These are phyloP conservation scores for Lucifuga dentata DNA, from an alignment of 2,113 vertebrate species.

Conservation along the genomic window DNA sequence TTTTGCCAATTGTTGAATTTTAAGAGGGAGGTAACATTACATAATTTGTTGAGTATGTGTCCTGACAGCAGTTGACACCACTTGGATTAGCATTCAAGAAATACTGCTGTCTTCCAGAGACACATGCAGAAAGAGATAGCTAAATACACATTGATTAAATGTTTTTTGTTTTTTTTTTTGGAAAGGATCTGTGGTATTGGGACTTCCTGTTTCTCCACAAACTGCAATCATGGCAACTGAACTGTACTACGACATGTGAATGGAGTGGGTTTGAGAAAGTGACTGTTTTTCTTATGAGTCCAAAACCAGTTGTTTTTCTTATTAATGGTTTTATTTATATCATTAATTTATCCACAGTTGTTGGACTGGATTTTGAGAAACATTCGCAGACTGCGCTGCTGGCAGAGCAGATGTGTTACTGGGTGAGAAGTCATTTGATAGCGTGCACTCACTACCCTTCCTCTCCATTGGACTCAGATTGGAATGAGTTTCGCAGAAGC, in stretches of 20 bases:
- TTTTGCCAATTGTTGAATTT: slow-evolving; percentile 41
- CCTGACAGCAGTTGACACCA: slow-evolving; percentile 41
- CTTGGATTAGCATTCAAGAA: slow-evolving; percentile 14
- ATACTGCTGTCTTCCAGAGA: slow-evolving; percentile 27
- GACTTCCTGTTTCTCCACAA: slow-evolving; percentile 29
- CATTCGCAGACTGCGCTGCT: slow-evolving; percentile 58
- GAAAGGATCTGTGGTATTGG: slow-evolving; percentile 18
- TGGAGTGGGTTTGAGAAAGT: slow-evolving; percentile 23
- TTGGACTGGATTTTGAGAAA: slow-evolving; percentile 44
- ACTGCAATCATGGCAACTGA: slow-evolving; percentile 31
- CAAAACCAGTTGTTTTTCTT: slow-evolving; percentile 65
- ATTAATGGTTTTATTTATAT: slow-evolving; percentile 54
- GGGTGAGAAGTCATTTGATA: slow-evolving; percentile 63
- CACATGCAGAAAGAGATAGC: slow-evolving; percentile 20
- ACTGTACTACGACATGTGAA: slow-evolving; percentile 52
- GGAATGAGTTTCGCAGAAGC: slow-evolving; percentile 63
- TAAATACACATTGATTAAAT: background rate
- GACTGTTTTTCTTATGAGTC: slow-evolving; percentile 66
- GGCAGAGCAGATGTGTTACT: slow-evolving; percentile 56
- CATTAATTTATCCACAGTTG: slow-evolving; percentile 60
- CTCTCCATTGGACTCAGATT: slow-evolving; percentile 45
- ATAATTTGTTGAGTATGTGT: slow-evolving; percentile 63
- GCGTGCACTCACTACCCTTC: slow-evolving; percentile 41
- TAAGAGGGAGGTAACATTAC: slow-evolving; percentile 55
- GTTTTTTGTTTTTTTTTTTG: slow-evolving; percentile 53